Conservation (phyloP, 1,140 invertebrate genomes). For the Drosophila erecta region DNA sequence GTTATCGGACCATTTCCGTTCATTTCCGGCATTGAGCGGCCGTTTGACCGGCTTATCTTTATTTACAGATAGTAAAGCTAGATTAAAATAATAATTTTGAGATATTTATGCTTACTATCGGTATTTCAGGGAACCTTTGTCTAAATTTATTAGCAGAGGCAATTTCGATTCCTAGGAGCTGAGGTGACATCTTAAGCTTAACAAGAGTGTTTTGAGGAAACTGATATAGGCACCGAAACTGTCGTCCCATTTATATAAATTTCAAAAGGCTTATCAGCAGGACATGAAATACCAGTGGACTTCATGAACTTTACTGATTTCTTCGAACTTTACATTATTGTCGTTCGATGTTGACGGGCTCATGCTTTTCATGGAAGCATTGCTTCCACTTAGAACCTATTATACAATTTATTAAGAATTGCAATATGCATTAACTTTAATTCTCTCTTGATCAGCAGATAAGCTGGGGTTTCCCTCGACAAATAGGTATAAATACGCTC, state of each 20-base stretch:
- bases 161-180: neutral
- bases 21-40: too few relatives aligned
- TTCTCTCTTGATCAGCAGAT: neutral
- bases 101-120: neutral
- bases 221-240: neutral
- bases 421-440: neutral
- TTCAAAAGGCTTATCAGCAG: neutral
- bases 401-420: neutral
- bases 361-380: too few relatives aligned
- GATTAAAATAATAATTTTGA: neutral
- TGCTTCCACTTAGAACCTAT: neutral
- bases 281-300: neutral
- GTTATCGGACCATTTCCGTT: too few relatives aligned
- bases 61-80: neutral
- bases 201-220: too few relatives aligned
- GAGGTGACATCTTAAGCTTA: neutral
- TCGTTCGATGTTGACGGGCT: too few relatives aligned
- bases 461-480: neutral
- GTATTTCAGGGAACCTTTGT: neutral
- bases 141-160: neutral
- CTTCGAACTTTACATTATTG: neutral
- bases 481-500: neutral
- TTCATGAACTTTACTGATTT: neutral
- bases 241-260: neutral
- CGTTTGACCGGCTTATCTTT: too few relatives aligned